A percentile compares a stretch with the other conserved stretches of the same genome.
These are phyloP conservation scores for Stratiomys singularior DNA, from an alignment of 2,888 invertebrate genomes.

Conservation along the genomic window DNA sequence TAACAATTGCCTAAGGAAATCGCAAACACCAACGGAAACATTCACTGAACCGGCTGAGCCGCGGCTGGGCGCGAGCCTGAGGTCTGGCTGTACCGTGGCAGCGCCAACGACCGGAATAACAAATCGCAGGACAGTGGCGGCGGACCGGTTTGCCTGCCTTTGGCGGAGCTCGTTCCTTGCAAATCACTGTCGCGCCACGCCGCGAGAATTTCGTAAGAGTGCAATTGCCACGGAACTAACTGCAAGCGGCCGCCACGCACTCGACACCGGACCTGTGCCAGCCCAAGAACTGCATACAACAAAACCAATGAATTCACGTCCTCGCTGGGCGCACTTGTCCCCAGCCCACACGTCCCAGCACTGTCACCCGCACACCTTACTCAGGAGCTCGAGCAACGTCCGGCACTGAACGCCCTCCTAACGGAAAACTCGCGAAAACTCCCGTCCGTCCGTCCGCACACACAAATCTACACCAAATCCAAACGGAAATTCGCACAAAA, in stretches of 20 bases:
- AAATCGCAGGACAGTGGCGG: not conserved
- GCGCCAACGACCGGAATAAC: not conserved
- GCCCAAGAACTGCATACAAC: not conserved
- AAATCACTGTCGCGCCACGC: slow-evolving; percentile 30
- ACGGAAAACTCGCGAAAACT: slow-evolving; percentile 5
- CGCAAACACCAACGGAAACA: not conserved
- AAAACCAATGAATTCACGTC: not conserved
- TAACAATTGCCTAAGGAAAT: not conserved
- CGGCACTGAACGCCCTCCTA: not conserved
- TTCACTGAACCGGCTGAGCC: not conserved
- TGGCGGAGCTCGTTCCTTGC: slow-evolving; percentile 1
- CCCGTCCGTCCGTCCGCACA: not conserved
- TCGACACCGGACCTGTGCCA: not conserved
- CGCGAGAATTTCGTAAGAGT: slow-evolving; percentile 3
- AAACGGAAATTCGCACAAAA: slow-evolving; percentile 5
- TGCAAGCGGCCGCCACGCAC: not conserved
- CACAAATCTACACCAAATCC: not conserved
- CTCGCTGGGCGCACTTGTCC: slow-evolving; percentile 13
- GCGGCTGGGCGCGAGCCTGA: not conserved
- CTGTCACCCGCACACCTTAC: slow-evolving; percentile 20
- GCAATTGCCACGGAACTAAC: not conserved
- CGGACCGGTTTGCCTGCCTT: slow-evolving; percentile 31
- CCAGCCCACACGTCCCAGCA: not conserved
- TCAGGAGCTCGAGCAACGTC: not conserved
- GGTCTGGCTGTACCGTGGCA: not conserved